Evolutionary conservation across 1,140 invertebrate species (phyloP), one percentile per base, ranked within the genome.

Genomic region (Hypsibius dujardini): DNA sequence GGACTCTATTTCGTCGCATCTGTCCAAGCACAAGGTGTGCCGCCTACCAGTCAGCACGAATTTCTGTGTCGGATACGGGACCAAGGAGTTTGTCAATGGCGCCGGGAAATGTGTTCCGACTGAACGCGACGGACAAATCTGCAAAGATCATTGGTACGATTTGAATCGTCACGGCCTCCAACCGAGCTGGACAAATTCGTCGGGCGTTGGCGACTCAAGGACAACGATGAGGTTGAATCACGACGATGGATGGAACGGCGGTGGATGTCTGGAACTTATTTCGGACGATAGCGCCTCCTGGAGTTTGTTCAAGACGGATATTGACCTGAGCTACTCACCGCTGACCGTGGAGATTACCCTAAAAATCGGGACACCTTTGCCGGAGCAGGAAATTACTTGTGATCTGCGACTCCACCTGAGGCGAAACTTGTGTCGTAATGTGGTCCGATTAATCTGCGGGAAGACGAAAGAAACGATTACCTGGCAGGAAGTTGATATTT

Each of bases 111-210:
- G 50, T 12, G 12, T 67, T 40, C 14, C 2, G 1, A 12, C 46
- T 74, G 15, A 50, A n/a, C 47, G 50, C 14, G 46, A 56, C 7
- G n/a, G 7, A 56, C 50, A 7, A 56, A n/a, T 56, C 50, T 56
- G 50, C 7, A 56, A 56, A 56, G 50, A 12, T 12, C 50, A 56
- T 56, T 83, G 84, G 82, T 80, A 79, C 74, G 84, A 85, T 75
- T 71, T 85, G 47, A 77, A 76, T 15, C 74, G 79, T 1, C 84
- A 85, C 70, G 77, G 81, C 28, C 74, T 79, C 47, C 84, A 84
- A 74, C 82, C 84, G 0, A 77, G 78, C 56, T 78, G 79, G 15
- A 77, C 78, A 1, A 74, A 78, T 62, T 75, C 42, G 46, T 47
- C 62, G 47, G 15, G 62, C 7, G n/a, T 45, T 50, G 59, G 15